Conservation (phyloP, 2,113 vertebrate genomes). For the Syngnathus scovelli region DNA sequence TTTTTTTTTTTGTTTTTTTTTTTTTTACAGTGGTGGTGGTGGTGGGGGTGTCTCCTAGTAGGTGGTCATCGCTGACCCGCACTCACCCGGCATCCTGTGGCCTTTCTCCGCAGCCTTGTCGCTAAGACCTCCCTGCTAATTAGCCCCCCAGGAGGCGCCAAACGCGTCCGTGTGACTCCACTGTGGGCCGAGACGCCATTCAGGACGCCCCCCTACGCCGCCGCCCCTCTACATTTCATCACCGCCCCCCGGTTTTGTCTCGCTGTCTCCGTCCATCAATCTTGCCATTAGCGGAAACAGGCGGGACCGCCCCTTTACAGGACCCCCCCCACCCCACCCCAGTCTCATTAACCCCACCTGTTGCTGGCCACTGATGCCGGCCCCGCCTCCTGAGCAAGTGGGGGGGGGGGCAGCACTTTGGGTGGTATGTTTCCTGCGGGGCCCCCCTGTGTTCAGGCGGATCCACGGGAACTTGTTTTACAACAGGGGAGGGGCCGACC, state of each 20-base stretch:
- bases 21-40: slow-evolving; percentile 50
- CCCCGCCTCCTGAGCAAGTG: slow-evolving; percentile 7
- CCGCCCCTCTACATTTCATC: slow-evolving; percentile 72
- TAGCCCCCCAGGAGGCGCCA: slow-evolving; percentile 81
- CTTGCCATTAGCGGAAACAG: slow-evolving; percentile 90
- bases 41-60: slow-evolving; percentile 71
- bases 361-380: slow-evolving; percentile 19
- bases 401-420: slow-evolving; percentile 81
- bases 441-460: slow-evolving; percentile 78
- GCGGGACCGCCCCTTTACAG: slow-evolving; percentile 78
- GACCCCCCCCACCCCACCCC: slow-evolving; percentile 39
- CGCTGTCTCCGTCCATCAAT: slow-evolving; percentile 97
- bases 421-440: slow-evolving; percentile 85
- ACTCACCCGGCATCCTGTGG: slow-evolving; percentile 80
- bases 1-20: slow-evolving; percentile 76
- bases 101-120: slow-evolving; percentile 79
- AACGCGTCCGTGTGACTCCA: slow-evolving; percentile 73
- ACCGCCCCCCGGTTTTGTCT: slow-evolving; percentile 82
- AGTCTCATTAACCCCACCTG: slow-evolving; percentile 34
- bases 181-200: slow-evolving; percentile 78
- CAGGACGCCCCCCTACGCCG: slow-evolving; percentile 46
- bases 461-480: slow-evolving; percentile 88
- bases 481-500: slow-evolving; percentile 91
- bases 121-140: slow-evolving; percentile 97
- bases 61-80: slow-evolving; percentile 89